Evolutionary conservation across 30 jellyfish, hydroid and myxozoan species (phyloP).

Genomic region (Chironex yamaguchii): DNA sequence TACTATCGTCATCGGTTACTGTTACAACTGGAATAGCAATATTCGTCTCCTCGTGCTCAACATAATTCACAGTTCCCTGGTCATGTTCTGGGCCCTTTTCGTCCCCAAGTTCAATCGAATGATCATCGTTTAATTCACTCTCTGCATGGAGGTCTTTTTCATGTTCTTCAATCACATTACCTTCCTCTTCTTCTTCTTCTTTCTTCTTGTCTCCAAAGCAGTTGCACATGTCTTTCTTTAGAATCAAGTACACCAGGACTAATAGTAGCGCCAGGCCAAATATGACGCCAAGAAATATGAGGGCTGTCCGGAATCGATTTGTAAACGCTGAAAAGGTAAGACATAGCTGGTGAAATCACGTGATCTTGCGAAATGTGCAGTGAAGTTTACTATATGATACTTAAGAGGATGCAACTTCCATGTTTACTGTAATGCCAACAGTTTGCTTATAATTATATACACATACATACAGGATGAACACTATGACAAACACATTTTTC

Average conservation of each 20-base stretch:
- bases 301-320: constrained; percentile 71
- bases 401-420: too few relatives aligned
- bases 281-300: constrained; percentile 72
- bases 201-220: constrained; percentile 66
- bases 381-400: too few relatives aligned
- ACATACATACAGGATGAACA: too few relatives aligned
- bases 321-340: constrained; percentile 47
- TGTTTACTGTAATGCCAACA: too few relatives aligned
- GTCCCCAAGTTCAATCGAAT: neutral
- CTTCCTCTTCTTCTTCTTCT: constrained; percentile 77
- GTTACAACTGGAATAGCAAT: constrained; percentile 52
- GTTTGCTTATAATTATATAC: too few relatives aligned
- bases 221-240: constrained; percentile 76
- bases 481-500: too few relatives aligned
- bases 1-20: constrained; percentile 77
- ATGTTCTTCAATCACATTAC: constrained; percentile 33
- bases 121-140: neutral
- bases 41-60: constrained; percentile 1
- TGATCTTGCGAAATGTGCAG: too few relatives aligned
- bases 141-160: neutral
- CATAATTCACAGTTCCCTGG: neutral
- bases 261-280: constrained; percentile 59
- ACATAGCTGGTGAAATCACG: too few relatives aligned
- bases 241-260: constrained; percentile 62
- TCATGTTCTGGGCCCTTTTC: neutral